phyloP scores from a whole-genome alignment of 2,113 vertebrate species.

The Pterocles gutturalis region DNA sequence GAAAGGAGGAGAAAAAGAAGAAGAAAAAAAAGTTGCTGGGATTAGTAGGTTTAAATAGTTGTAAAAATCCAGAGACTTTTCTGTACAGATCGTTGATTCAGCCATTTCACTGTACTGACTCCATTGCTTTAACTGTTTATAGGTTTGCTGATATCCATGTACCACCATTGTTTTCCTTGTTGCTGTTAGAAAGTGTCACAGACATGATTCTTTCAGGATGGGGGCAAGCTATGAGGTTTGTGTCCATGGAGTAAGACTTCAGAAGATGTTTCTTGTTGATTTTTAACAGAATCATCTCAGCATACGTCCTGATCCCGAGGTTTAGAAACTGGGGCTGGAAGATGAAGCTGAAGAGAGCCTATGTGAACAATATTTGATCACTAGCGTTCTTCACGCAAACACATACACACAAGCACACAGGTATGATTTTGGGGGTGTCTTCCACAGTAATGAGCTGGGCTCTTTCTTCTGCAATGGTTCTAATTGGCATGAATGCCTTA shows the following conservation, averaged over 20 bases:
- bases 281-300: neutral
- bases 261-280: accelerated
- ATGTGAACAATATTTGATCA: neutral
- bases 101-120: neutral
- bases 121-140: neutral
- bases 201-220: neutral
- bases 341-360: neutral
- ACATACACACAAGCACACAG: too few species aligned
- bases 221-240: neutral
- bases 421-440: neutral
- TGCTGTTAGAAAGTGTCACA: neutral
- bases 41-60: neutral
- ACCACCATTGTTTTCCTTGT: neutral
- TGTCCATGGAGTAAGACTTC: neutral
- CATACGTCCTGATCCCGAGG: neutral
- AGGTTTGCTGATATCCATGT: neutral
- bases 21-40: neutral
- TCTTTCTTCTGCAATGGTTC: neutral
- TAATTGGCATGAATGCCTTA: neutral
- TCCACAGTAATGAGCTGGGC: neutral
- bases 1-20: neutral
- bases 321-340: neutral
- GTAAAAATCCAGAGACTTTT: neutral
- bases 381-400: neutral
- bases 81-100: neutral